phyloP scores from a whole-genome alignment of 64 coral and sea anemone genomes.

The Pocillopora damicornis region DNA sequence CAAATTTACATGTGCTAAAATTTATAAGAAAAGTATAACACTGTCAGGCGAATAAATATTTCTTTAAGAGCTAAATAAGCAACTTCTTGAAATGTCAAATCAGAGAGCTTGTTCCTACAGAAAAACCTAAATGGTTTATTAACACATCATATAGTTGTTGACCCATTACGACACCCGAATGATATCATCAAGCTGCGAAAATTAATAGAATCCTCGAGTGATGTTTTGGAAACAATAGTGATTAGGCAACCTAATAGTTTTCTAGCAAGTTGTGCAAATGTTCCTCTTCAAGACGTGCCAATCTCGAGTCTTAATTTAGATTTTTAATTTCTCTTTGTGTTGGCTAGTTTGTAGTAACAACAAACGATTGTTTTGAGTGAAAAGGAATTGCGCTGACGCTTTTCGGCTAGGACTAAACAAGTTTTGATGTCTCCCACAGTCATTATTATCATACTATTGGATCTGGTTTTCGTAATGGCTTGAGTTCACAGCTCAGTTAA shows the following conservation, averaged over 20 bases:
- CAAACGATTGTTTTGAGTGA: not conserved
- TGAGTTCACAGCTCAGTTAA: too few relatives aligned
- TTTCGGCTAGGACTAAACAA: not conserved
- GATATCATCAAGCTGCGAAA: not conserved
- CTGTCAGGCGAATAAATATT: not conserved
- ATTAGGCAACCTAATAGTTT: not conserved
- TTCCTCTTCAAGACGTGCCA: not conserved
- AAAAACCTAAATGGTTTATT: constrained; percentile 22
- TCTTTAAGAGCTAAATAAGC: not conserved
- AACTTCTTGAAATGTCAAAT: constrained; percentile 17
- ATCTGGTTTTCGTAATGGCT: too few relatives aligned
- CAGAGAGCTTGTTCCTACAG: not conserved
- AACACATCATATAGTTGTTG: not conserved
- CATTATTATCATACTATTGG: not conserved
- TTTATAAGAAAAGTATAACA: not conserved
- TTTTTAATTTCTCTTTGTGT: not conserved
- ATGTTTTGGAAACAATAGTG: not conserved
- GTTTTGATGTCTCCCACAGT: not conserved
- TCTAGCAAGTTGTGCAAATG: not conserved
- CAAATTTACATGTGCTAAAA: not conserved
- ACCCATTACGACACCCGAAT: not conserved
- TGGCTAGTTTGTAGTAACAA: constrained; percentile 3
- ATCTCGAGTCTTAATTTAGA: not conserved
- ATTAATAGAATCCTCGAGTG: not conserved
- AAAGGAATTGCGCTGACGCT: not conserved